Evolutionary conservation across 1,140 invertebrate genomes (phyloP).

Genomic region (Delia radicum): DNA sequence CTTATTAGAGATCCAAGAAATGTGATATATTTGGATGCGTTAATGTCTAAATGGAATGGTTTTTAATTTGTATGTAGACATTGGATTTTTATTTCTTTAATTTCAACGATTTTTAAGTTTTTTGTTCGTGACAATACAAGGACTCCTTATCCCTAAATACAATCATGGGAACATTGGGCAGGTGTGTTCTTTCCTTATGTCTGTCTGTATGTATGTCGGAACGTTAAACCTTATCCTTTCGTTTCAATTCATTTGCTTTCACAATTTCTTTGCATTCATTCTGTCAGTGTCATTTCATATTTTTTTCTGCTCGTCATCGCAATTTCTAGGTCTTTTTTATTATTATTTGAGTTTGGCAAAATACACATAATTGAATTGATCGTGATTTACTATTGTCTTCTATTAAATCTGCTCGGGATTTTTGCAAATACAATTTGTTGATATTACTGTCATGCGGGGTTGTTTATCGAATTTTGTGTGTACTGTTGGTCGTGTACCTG

Average conservation of each 20-base stretch:
- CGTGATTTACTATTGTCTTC: conserved; percentile 47
- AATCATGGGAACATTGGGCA: conserved; percentile 45
- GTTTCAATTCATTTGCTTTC: not conserved
- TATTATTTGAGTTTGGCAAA: conserved; percentile 28
- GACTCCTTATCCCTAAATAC: not conserved
- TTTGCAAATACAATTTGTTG: conserved; percentile 18
- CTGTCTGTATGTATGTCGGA: not conserved
- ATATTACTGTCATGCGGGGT: not conserved
- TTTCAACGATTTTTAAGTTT: no score
- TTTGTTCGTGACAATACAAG: not conserved
- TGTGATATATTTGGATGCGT: no score
- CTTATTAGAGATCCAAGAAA: no score
- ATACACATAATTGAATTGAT: conserved; percentile 53
- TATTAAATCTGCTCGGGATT: conserved; percentile 17
- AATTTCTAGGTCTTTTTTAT: no score
- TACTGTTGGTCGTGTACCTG: not conserved
- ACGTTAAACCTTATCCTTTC: not conserved
- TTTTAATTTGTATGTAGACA: not conserved
- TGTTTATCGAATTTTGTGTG: not conserved
- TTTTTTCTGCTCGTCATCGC: not conserved
- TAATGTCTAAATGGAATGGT: no score
- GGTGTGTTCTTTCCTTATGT: conserved; percentile 32
- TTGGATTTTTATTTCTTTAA: no score
- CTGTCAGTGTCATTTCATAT: not conserved
- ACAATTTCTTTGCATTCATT: not conserved